Percentiles rank a stretch among this genome's conserved stretches.
Evolutionary conservation across 2,113 vertebrate genomes (phyloP).

Genomic region (Pampusana beccarii): DNA sequence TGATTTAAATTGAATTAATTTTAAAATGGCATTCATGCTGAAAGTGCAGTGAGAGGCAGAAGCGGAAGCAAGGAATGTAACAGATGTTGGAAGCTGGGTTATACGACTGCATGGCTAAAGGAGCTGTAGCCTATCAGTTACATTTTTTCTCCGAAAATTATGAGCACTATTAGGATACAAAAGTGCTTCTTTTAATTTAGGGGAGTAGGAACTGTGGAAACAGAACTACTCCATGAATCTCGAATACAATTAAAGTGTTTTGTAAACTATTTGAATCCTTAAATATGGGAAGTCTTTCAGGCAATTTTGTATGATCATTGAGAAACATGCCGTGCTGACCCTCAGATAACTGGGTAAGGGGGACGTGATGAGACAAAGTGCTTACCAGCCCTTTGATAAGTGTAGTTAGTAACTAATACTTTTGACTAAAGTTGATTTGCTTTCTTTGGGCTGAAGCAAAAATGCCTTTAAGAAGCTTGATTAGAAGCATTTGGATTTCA

Average conservation of each 20-base stretch:
- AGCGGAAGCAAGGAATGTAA: background rate
- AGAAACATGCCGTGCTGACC: background rate
- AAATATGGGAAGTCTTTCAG: background rate
- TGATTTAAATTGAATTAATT: background rate
- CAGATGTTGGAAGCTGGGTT: background rate
- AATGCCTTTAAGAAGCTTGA: background rate
- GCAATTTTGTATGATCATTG: background rate
- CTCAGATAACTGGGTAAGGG: background rate
- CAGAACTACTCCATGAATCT: background rate
- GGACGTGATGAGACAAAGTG: background rate
- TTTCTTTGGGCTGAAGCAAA: background rate
- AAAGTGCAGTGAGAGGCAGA: background rate
- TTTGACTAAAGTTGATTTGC: conserved; percentile 4
- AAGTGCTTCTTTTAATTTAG: background rate
- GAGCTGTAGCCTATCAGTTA: background rate
- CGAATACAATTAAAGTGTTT: background rate
- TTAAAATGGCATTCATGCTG: background rate
- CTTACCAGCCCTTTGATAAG: background rate
- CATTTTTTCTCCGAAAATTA: background rate
- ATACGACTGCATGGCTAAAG: background rate
- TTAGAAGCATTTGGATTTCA: background rate
- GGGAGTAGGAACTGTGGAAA: background rate
- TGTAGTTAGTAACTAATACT: background rate
- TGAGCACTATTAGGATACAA: background rate
- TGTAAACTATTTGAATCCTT: background rate